A percentile compares a stretch with the other conserved stretches of the same genome.
Conservation (phyloP, 2,113 vertebrate genomes). For the Gobio gobio region DNA sequence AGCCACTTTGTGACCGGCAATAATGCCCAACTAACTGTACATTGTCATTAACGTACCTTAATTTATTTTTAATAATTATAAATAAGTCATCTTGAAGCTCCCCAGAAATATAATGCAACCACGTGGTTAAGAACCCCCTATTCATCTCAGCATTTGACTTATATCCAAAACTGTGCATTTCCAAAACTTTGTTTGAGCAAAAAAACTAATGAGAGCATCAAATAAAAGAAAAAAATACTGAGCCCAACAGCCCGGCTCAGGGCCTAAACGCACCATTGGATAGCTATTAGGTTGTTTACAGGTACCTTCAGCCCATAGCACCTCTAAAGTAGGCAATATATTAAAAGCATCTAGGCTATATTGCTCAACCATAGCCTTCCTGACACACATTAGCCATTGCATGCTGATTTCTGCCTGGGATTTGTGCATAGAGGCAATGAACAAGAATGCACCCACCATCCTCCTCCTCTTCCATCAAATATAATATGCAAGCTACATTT, state of each 20-base stretch:
- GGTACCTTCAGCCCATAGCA: constrained; percentile 12
- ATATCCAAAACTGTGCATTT: not conserved
- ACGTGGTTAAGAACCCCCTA: not conserved
- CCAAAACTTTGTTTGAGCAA: not conserved
- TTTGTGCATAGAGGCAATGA: not conserved
- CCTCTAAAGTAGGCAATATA: not conserved
- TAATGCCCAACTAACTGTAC: not conserved
- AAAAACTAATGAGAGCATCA: not conserved
- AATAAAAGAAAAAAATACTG: not conserved
- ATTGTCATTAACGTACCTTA: not conserved
- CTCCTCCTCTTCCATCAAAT: not conserved
- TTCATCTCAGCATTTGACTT: not conserved
- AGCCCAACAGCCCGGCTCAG: not conserved
- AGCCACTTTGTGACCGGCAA: not conserved
- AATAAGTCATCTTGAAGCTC: not conserved
- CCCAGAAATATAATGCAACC: not conserved
- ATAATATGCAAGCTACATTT: not conserved
- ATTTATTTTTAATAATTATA: not conserved
- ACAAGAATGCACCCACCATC: not conserved
- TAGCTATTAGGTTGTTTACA: constrained; percentile 7
- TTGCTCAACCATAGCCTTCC: not conserved
- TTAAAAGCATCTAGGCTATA: constrained; percentile 13
- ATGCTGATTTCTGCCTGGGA: not conserved
- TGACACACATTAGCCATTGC: constrained; percentile 7
- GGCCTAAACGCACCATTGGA: constrained; percentile 28